Conservation (phyloP, 2,113 vertebrate genomes). For the Ciconia stormi region DNA sequence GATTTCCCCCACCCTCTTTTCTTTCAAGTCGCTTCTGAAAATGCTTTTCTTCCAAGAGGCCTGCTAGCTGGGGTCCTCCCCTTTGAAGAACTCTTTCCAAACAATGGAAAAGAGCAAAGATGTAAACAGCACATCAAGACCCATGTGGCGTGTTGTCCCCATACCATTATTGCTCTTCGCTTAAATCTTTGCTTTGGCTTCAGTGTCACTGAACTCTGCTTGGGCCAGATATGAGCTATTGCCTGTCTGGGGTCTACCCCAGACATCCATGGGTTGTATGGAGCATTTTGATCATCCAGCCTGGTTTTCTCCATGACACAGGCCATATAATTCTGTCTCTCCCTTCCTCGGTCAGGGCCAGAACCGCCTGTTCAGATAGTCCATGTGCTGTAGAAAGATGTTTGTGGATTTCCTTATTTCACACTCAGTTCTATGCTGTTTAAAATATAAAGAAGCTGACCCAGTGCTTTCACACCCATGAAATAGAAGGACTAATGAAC, state of each 20-base stretch:
- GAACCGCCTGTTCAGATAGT: neutral
- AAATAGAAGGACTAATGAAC: constrained; percentile 29
- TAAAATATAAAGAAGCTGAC: constrained; percentile 53
- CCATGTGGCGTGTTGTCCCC: fast-evolving
- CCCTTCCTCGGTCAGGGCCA: neutral
- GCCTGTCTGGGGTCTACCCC: fast-evolving
- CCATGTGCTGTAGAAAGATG: neutral
- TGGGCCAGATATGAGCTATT: neutral
- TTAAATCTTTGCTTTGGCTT: neutral
- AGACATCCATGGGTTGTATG: neutral
- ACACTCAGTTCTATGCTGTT: constrained; percentile 8
- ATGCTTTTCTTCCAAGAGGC: constrained; percentile 7
- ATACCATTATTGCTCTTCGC: neutral
- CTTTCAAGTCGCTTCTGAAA: constrained; percentile 66
- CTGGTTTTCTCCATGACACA: neutral
- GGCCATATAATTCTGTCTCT: neutral
- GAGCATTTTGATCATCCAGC: neutral
- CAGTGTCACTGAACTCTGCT: neutral
- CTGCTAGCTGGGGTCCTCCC: constrained; percentile 10
- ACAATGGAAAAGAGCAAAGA: neutral
- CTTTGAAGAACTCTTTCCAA: neutral
- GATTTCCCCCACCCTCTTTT: constrained; percentile 60
- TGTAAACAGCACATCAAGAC: neutral
- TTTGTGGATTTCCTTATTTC: constrained; percentile 50
- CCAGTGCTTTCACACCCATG: constrained; percentile 42